Base-by-base conservation (phyloP, 2,797 vertebrate species). In the Holocentrus rufus region DNA sequence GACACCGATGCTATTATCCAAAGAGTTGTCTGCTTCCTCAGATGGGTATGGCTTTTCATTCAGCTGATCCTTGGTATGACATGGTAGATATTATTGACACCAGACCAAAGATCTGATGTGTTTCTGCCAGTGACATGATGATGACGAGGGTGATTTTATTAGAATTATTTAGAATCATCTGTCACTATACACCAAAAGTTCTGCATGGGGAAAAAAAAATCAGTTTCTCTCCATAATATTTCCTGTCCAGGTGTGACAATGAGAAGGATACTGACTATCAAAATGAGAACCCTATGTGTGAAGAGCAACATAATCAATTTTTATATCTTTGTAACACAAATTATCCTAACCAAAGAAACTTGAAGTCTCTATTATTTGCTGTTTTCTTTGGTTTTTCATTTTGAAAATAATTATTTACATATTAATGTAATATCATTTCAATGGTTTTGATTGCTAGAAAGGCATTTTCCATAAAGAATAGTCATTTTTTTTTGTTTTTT, bases 291-390 rank as follows among this genome's bases (percentile, higher is more conserved):
- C 92, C 88, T 82, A 90, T 91, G 86, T 88, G 85, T 65, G 93
- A 92, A 87, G 87, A 93, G 91, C 92, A 92, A 93, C 90, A 93
- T 90, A 93, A 94, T 95, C 93, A 94, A 77, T 80, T 90, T 90
- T 90, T 89, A 90, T 90, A 88, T 81, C 90, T 93, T 93, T 92
- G 84, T 92, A 91, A 94, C 94, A 94, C 94, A 95, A 95, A 94
- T 94, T 84, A 92, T 95, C 87, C 92, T 94, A 94, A 95, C 96
- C 97, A 98, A 99, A 99, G 97, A 98, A 96, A 95, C 77, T 88
- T 95, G 92, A 93, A 89, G 94, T 96, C 94, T 93, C 91, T 93
- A 93, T 93, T 79, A 87, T 93, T 87, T 94, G 91, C 92, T 91
- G 85, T 91, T 91, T 92, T 93, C 90, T 85, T 92, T 90, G 93